Evolutionary conservation across 2,888 invertebrate species (phyloP), one percentile per base, ranked within the genome.

Genomic region (Hypercompe scribonia): DNA sequence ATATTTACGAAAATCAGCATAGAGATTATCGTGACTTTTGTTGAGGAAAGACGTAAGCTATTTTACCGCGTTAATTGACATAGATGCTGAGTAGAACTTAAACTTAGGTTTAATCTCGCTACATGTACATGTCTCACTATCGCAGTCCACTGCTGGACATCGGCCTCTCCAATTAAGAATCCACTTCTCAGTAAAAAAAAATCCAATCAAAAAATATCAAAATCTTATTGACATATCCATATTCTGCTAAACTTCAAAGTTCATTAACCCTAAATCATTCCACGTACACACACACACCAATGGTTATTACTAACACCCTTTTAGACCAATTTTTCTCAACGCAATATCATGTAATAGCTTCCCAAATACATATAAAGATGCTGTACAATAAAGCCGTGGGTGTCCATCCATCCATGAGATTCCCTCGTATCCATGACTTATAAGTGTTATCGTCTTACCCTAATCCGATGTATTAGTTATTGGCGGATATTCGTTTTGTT

Each of bases 391-490:
- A 68, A 72, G 54, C 65, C 21, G 36, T 72, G 66, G 68, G 68
- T 63, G 63, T 7, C 61, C 58, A 36, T 28, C 34, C 7, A 24
- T 31, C 54, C 39, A 68, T 65, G 65, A 54, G 58, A 64, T 72
- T 72, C 31, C 63, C 39, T 72, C 64, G 34, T 68, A 31, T 4
- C 58, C 80, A 74, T 78, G 65, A 66, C 54, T 83, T 76, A 54
- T 34, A 72, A 68, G 70, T 75, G 33, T 69, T 73, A 81, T 79
- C 74, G 74, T 84, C 50, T 71, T 72, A 64, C 42, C 50, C 77
- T 79, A 61, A 61, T 31, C 61, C 61, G 46, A 39, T 71, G 74
- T 67, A 71, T 72, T 75, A 81, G 71, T 72, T 75, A 81, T 77
- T 65, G 67, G 42, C 34, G 65, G 71, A 73, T 70, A 64, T 72